Evolutionary conservation across 2,113 vertebrate genomes (phyloP).

Genomic region (Cinclus mexicanus): DNA sequence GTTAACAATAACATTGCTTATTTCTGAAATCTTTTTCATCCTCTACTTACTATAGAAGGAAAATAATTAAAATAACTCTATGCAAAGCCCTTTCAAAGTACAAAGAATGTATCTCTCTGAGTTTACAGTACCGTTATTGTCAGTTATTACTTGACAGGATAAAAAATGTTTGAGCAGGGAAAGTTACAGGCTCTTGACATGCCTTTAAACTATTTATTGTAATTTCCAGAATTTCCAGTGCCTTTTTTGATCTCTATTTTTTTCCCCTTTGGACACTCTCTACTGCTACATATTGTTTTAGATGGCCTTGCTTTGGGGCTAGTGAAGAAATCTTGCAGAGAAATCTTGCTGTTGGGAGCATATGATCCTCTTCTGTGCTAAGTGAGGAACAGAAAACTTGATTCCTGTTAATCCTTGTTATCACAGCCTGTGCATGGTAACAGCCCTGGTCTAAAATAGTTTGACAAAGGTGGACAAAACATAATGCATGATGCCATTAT

Average conservation of each 20-base stretch:
- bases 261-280: neutral
- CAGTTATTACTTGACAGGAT: neutral
- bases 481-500: neutral
- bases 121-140: neutral
- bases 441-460: neutral
- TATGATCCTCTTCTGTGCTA: neutral
- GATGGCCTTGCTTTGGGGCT: neutral
- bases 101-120: neutral
- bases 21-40: conserved; percentile 49
- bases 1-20: conserved; percentile 59
- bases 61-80: conserved; percentile 58
- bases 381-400: neutral
- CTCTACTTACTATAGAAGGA: conserved; percentile 23
- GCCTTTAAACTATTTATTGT: conserved; percentile 8
- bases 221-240: neutral
- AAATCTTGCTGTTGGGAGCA: neutral
- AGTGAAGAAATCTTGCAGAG: neutral
- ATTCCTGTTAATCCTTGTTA: neutral
- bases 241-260: neutral
- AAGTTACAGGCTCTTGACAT: conserved; percentile 3
- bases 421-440: neutral
- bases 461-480: neutral
- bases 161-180: conserved; percentile 2
- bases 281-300: neutral
- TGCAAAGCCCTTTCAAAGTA: conserved; percentile 23